A percentile compares a stretch with the other conserved stretches of the same genome.
Conservation (phyloP, 2,797 vertebrate species). For the Ficedula albicollis region DNA sequence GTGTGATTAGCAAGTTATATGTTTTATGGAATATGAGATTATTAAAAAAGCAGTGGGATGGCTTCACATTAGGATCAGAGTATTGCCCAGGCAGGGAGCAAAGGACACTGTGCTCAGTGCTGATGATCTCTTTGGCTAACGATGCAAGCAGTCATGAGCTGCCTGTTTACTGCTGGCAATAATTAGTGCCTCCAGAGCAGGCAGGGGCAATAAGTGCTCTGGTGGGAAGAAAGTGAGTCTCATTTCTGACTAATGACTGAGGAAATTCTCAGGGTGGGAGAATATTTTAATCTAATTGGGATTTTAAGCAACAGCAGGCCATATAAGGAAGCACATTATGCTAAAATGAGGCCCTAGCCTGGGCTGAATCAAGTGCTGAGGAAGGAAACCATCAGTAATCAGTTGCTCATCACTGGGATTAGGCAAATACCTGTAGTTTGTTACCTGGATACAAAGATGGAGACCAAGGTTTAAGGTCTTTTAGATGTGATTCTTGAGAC, state of each 20-base stretch:
- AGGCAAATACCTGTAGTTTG: neutral
- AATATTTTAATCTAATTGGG: constrained; percentile 32
- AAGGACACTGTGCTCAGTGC: neutral
- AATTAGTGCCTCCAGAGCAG: constrained; percentile 37
- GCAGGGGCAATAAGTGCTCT: neutral
- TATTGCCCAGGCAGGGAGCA: neutral
- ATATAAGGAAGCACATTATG: neutral
- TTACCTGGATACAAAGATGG: neutral
- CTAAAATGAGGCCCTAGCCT: neutral
- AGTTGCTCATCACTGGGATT: neutral
- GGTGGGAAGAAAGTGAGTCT: constrained; percentile 31
- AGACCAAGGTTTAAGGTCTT: neutral
- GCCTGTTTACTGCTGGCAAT: neutral
- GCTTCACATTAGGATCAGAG: neutral
- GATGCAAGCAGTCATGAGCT: neutral
- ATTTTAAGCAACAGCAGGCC: neutral
- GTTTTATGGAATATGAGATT: neutral
- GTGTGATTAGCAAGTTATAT: neutral
- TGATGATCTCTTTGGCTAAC: neutral
- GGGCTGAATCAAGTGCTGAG: neutral
- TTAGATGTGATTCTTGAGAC: neutral
- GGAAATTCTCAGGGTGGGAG: constrained; percentile 8
- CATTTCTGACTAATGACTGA: constrained; percentile 40
- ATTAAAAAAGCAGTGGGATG: neutral
- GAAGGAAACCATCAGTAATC: neutral